Evolutionary conservation across 2,797 vertebrate species (phyloP), one percentile per base, ranked within the genome.

Genomic region (Chelidonichthys spinosus): DNA sequence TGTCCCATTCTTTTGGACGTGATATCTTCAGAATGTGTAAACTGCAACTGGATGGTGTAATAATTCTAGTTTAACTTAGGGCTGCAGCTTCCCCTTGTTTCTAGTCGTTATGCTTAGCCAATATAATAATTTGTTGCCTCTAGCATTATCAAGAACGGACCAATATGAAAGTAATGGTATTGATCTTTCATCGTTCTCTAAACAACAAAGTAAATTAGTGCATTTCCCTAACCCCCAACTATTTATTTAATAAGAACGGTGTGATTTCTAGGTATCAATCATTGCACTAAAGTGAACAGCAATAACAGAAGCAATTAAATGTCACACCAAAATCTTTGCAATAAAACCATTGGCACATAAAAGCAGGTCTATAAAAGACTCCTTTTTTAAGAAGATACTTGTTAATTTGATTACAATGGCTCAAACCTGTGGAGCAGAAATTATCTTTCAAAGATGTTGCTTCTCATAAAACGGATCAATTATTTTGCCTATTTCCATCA

Each of bases 181-280:
- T 58, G 61, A 63, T 59, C 33, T 66, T 52, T 60, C 14, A 44
- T 60, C 47, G 47, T 15, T 46, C 50, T 25, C 15, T 33, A 17
- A 67, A 15, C 43, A 44, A 7, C 35, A 42, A 62, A 39, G 9
- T 6, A 6, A 49, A 61, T 17, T 17, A 53, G 35, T 7, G 61
- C 65, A 69, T 76, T 81, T 80, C 68, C 68, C 52, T 58, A 36
- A 59, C 4, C 58, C 35, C 52, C 44, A 6, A 47, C 53, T 18
- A 8, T 56, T 54, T 17, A 35, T 72, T 53, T 59, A 68, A 53
- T 72, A 40, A 60, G 42, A 72, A 46, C 5, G n/a, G 8, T 37
- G 39, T 55, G n/a, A 65, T 52, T 2, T 35, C 46, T 67, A n/a
- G 17, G 11, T 5, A 33, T 67, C 40, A 14, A 43, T 10, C 42